Conservation (phyloP, 2,113 vertebrate species). For the Chionis minor region DNA sequence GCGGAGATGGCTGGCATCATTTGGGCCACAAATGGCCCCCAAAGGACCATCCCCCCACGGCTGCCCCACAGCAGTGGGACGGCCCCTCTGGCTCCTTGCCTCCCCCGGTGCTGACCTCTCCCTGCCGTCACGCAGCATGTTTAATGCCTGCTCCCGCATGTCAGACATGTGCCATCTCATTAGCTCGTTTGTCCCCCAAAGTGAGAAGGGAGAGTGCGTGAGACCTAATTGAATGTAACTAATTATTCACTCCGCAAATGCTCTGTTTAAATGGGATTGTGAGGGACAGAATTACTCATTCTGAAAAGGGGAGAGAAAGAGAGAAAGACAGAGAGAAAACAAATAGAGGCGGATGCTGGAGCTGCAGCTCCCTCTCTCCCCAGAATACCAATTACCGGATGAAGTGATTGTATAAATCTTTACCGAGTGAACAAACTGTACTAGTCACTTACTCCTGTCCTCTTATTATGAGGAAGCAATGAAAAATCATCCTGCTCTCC, state of each 20-base stretch:
- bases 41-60: not conserved
- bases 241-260: slow-evolving; percentile 75
- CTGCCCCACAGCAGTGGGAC: not conserved
- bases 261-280: slow-evolving; percentile 76
- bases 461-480: slow-evolving; percentile 20
- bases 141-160: not conserved
- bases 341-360: slow-evolving; percentile 69
- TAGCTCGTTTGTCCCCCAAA: slow-evolving; percentile 63
- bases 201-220: slow-evolving; percentile 48
- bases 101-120: not conserved
- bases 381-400: slow-evolving; percentile 73
- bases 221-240: slow-evolving; percentile 80
- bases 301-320: slow-evolving; percentile 63
- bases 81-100: not conserved
- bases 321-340: slow-evolving; percentile 74
- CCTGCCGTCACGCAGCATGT: accelerated
- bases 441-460: slow-evolving; percentile 64
- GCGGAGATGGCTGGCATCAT: no score
- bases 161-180: slow-evolving; percentile 58
- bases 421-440: slow-evolving; percentile 41
- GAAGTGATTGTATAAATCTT: slow-evolving; percentile 62
- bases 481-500: slow-evolving; percentile 26
- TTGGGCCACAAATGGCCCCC: accelerated
- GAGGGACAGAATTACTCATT: slow-evolving; percentile 80
- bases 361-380: slow-evolving; percentile 49